Percentiles rank a stretch among this genome's conserved stretches.
phyloP scores from a whole-genome alignment of 2,888 invertebrate genomes.

The Entomobrya proxima region DNA sequence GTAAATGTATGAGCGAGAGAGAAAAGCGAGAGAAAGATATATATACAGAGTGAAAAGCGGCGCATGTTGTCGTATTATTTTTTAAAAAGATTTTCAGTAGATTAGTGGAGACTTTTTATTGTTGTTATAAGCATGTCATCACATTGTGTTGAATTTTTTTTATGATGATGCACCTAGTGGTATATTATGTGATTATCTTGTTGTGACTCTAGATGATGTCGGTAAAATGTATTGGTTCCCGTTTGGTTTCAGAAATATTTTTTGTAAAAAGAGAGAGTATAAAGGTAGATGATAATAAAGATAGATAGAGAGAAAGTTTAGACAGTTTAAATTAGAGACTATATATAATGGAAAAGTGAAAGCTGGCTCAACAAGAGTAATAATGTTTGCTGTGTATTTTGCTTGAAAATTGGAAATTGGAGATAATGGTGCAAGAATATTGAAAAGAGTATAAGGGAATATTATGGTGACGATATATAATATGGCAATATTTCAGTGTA shows the following conservation, averaged over 20 bases:
- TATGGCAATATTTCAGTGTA: too few relatives aligned
- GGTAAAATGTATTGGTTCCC: background rate
- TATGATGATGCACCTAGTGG: background rate
- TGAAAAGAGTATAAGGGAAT: background rate
- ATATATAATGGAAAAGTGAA: slow-evolving; percentile 27
- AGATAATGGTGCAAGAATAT: background rate
- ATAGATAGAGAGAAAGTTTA: background rate
- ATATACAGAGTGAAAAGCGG: background rate
- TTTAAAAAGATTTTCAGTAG: slow-evolving; percentile 21
- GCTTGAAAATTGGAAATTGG: background rate
- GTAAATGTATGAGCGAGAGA: background rate
- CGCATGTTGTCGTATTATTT: slow-evolving; percentile 16
- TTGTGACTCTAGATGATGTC: background rate
- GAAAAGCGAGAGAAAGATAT: background rate
- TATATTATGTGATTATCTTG: background rate
- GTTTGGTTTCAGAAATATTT: background rate
- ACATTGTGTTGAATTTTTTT: slow-evolving; percentile 1
- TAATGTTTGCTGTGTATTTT: background rate
- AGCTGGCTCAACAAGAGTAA: background rate
- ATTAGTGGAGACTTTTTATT: background rate
- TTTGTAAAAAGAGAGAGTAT: background rate
- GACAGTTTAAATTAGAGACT: too few relatives aligned
- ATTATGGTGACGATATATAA: background rate
- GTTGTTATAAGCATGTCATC: slow-evolving; percentile 13
- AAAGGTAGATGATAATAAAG: background rate